Evolutionary conservation across 2,888 invertebrate species (phyloP).

Genomic region (Tricholauxania praeusta): DNA sequence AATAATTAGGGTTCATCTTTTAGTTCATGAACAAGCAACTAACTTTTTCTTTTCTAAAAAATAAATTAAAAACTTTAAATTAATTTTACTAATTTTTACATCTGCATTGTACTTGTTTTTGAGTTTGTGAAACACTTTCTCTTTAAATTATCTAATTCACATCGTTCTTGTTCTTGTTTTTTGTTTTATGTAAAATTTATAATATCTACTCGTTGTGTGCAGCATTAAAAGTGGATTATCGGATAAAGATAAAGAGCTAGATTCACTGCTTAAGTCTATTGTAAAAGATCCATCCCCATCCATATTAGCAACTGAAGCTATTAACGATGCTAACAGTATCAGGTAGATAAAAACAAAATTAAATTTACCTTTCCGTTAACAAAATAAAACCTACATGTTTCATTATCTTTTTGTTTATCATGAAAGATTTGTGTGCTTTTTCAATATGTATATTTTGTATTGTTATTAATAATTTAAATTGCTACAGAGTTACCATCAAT

Average conservation of each 20-base stretch:
- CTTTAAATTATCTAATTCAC: conserved; percentile 3
- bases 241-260: conserved; percentile 75
- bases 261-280: conserved; percentile 81
- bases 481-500: conserved; percentile 66
- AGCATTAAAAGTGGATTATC: conserved; percentile 69
- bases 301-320: conserved; percentile 72
- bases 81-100: conserved; percentile 16
- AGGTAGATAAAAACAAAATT: conserved; percentile 62
- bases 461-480: neutral
- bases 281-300: conserved; percentile 76
- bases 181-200: conserved; percentile 46
- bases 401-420: conserved; percentile 17
- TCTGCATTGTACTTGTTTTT: conserved; percentile 3
- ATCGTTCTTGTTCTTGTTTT: conserved; percentile 40
- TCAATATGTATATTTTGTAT: conserved; percentile 5
- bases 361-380: conserved; percentile 5
- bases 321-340: conserved; percentile 71
- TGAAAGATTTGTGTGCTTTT: conserved; percentile 33
- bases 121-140: neutral
- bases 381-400: conserved; percentile 19
- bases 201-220: conserved; percentile 49
- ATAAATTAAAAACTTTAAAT: neutral
- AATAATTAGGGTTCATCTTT: neutral
- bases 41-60: neutral
- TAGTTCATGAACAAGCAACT: neutral